phyloP scores from a whole-genome alignment of 2,888 invertebrate species.

The Mythimna vitellina region DNA sequence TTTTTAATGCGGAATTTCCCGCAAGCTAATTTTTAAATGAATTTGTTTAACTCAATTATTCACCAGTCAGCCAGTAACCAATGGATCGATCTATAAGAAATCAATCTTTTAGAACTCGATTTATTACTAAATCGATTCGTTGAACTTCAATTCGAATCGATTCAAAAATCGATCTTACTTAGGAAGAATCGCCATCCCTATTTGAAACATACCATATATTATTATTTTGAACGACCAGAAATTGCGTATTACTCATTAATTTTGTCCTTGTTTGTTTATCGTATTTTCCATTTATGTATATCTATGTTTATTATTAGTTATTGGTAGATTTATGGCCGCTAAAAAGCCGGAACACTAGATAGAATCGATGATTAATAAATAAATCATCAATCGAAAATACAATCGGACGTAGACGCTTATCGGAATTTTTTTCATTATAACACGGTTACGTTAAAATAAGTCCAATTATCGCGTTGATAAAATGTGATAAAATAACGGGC shows the following conservation, averaged over 20 bases:
- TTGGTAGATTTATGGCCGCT: not conserved
- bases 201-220: too few species aligned
- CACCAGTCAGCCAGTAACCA: too few species aligned
- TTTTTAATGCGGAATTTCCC: too few species aligned
- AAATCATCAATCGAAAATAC: slow-evolving; percentile 10
- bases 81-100: too few species aligned
- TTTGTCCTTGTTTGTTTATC: not conserved
- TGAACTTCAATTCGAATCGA: too few species aligned
- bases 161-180: too few species aligned
- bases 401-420: slow-evolving; percentile 23
- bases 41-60: too few species aligned
- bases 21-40: too few species aligned
- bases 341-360: not conserved
- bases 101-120: too few species aligned
- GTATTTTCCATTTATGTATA: not conserved
- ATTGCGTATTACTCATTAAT: not conserved
- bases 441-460: slow-evolving; percentile 35
- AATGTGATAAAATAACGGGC: slow-evolving; percentile 28
- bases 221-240: not conserved
- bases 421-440: slow-evolving; percentile 14
- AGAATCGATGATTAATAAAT: slow-evolving; percentile 20
- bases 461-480: slow-evolving; percentile 31
- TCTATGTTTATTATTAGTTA: not conserved
- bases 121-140: too few species aligned
- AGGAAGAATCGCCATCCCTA: too few species aligned